Conservation (phyloP, 2,797 vertebrate species). For the Chelon auratus region DNA sequence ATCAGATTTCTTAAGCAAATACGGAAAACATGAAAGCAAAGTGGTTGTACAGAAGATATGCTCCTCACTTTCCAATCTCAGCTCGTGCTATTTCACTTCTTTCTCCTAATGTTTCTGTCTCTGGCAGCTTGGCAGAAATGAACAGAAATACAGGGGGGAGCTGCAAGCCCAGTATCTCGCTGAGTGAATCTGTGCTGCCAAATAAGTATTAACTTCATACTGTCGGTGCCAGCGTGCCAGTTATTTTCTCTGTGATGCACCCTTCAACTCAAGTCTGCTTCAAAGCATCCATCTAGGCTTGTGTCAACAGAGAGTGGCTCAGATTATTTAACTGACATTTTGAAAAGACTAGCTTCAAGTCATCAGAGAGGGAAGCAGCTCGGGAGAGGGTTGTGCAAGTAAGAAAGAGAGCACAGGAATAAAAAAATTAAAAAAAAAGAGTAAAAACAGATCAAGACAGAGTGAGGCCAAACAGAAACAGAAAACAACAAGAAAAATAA, state of each 20-base stretch:
- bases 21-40: constrained; percentile 17
- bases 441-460: neutral
- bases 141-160: constrained; percentile 2
- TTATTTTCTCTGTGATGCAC: constrained; percentile 30
- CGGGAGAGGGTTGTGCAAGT: constrained; percentile 2
- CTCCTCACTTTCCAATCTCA: constrained; percentile 19
- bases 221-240: constrained; percentile 10
- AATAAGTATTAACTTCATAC: constrained; percentile 41
- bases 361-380: constrained; percentile 2
- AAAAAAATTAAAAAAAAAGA: neutral
- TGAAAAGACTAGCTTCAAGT: constrained; percentile 34
- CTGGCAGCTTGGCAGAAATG: neutral
- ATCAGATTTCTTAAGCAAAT: constrained; percentile 38
- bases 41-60: neutral
- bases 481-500: neutral
- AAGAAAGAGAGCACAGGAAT: neutral
- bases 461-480: neutral
- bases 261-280: constrained; percentile 32
- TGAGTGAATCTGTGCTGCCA: constrained; percentile 26
- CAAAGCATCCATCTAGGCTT: constrained; percentile 40
- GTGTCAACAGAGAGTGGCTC: constrained; percentile 26
- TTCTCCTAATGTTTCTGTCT: constrained; percentile 6
- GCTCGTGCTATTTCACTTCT: constrained; percentile 3
- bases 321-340: constrained; percentile 31
- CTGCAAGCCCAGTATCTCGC: neutral